Conservation (phyloP, 2,797 vertebrate genomes). For the Cryptoblepharus egeriae region DNA sequence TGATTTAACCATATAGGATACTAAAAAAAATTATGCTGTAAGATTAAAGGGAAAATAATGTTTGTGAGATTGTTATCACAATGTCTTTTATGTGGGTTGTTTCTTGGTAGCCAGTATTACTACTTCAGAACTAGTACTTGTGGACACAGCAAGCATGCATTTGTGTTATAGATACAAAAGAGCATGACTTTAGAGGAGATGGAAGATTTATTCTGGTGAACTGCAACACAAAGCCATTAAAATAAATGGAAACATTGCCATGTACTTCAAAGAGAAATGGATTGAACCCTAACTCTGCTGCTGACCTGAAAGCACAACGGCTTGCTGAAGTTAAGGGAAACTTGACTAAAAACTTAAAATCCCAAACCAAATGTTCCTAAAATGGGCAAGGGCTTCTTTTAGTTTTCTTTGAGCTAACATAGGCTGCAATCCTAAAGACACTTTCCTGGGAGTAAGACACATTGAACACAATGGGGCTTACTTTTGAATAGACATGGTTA, state of each 20-base stretch:
- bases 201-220: not conserved
- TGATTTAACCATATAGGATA: not conserved
- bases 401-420: slow-evolving; percentile 66
- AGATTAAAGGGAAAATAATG: not conserved
- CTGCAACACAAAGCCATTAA: not conserved
- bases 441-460: no score
- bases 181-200: not conserved
- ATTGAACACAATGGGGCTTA: no score
- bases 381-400: slow-evolving; percentile 45
- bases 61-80: not conserved
- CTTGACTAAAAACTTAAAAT: not conserved
- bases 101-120: not conserved
- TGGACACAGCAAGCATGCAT: not conserved
- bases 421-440: no score
- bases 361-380: slow-evolving; percentile 31
- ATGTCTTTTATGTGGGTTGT: not conserved
- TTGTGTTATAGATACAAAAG: not conserved
- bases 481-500: no score
- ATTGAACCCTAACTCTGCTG: not conserved
- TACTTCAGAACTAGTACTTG: not conserved
- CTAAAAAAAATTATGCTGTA: not conserved
- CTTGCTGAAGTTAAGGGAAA: not conserved
- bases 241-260: not conserved
- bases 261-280: not conserved
- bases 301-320: not conserved